phyloP scores from a whole-genome alignment of 2,113 vertebrate species.

The Triplophysa siluroides region DNA sequence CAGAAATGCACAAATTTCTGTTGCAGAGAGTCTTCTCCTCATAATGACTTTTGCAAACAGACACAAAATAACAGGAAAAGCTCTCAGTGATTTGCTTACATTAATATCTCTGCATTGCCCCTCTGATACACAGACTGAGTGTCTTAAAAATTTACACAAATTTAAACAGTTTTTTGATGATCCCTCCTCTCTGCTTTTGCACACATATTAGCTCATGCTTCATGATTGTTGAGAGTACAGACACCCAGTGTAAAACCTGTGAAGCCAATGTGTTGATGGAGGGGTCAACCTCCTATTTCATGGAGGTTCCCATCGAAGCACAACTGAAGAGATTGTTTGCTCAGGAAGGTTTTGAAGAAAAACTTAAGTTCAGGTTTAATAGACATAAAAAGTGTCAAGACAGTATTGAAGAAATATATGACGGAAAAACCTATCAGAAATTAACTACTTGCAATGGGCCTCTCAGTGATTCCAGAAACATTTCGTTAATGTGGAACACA shows the following conservation, averaged over 20 bases:
- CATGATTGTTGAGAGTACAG: slow-evolving; percentile 20
- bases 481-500: slow-evolving; percentile 43
- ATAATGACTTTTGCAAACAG: slow-evolving; percentile 47
- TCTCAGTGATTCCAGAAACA: slow-evolving; percentile 39
- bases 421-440: neutral
- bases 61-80: slow-evolving; percentile 49
- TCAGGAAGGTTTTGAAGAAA: slow-evolving; percentile 43
- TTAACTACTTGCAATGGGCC: slow-evolving; percentile 1
- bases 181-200: slow-evolving; percentile 32
- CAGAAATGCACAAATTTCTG: slow-evolving; percentile 36
- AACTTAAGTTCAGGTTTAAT: slow-evolving; percentile 46
- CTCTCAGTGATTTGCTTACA: slow-evolving; percentile 43
- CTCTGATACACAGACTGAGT: slow-evolving; percentile 27
- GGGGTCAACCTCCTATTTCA: slow-evolving; percentile 41
- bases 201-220: slow-evolving; percentile 40
- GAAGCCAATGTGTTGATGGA: slow-evolving; percentile 33
- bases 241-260: slow-evolving; percentile 35
- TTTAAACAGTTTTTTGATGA: slow-evolving; percentile 35
- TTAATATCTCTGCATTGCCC: slow-evolving; percentile 42
- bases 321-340: slow-evolving; percentile 5
- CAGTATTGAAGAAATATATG: slow-evolving; percentile 42
- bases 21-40: slow-evolving; percentile 46
- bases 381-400: neutral
- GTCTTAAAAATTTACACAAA: slow-evolving; percentile 33
- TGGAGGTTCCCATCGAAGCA: slow-evolving; percentile 50